phyloP scores from a whole-genome alignment of 2,797 vertebrate species.

The Xenopus petersii region DNA sequence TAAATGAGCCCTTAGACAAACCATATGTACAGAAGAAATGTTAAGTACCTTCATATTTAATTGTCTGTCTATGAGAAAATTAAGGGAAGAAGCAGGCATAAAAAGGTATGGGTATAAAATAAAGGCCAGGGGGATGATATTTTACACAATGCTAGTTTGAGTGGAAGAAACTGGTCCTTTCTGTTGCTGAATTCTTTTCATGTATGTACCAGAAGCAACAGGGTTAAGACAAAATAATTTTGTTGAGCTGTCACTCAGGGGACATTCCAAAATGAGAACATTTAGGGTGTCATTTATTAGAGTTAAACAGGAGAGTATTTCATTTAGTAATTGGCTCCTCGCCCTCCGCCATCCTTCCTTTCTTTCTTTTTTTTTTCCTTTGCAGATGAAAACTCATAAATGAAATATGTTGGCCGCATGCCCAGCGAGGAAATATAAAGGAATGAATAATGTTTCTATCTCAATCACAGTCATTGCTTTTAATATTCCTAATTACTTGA shows the following conservation, averaged over 20 bases:
- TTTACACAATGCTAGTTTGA: too few species aligned
- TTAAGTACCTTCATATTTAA: too few species aligned
- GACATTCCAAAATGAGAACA: conserved; percentile 42
- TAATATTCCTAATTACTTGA: conserved; percentile 90
- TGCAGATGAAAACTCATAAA: conserved; percentile 92
- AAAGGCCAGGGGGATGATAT: too few species aligned
- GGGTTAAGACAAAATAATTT: conserved; percentile 40
- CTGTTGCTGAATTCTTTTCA: background rate
- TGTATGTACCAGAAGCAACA: background rate
- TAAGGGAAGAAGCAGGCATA: too few species aligned
- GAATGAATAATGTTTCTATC: conserved; percentile 97
- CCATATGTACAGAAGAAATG: too few species aligned
- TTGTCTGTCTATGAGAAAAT: too few species aligned
- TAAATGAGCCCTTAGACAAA: too few species aligned
- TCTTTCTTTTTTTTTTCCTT: conserved; percentile 57
- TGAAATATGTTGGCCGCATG: conserved; percentile 91
- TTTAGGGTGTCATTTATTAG: conserved; percentile 70
- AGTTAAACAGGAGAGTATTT: conserved; percentile 84
- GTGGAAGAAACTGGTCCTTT: too few species aligned
- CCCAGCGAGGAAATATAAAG: conserved; percentile 92
- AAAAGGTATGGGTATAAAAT: too few species aligned
- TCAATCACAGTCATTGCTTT: conserved; percentile 89
- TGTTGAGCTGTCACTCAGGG: conserved; percentile 43
- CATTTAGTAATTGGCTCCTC: conserved; percentile 96
- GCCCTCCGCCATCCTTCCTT: conserved; percentile 57